Percentiles rank a stretch among this genome's conserved stretches.
phyloP scores from a whole-genome alignment of 2,888 invertebrate genomes.

The Dasypolia templi region DNA sequence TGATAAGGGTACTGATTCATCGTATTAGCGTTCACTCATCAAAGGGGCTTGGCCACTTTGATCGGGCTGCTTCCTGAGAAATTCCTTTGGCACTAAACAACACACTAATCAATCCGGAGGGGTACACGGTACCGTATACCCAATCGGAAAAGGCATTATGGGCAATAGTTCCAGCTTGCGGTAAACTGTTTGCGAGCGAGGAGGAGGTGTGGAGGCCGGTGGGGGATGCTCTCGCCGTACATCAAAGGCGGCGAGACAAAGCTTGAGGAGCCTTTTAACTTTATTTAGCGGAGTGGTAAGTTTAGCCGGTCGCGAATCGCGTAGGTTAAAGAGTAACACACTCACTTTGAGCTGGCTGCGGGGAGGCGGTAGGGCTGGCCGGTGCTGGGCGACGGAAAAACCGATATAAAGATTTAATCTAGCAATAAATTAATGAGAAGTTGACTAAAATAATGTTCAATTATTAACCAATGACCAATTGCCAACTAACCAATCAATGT shows the following conservation, averaged over 20 bases:
- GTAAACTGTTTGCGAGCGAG: slow-evolving; percentile 87
- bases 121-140: slow-evolving; percentile 74
- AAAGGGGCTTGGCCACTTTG: slow-evolving; percentile 80
- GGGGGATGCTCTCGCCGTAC: slow-evolving; percentile 79
- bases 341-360: slow-evolving; percentile 86
- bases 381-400: slow-evolving; percentile 2
- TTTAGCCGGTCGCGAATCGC: slow-evolving; percentile 90
- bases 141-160: slow-evolving; percentile 88
- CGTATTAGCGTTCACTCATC: slow-evolving; percentile 78
- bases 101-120: slow-evolving; percentile 86
- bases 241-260: slow-evolving; percentile 90
- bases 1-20: slow-evolving; percentile 78
- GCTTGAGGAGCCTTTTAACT: slow-evolving; percentile 90
- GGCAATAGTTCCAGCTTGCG: slow-evolving; percentile 89
- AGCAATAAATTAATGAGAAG: background rate
- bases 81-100: slow-evolving; percentile 81
- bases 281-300: slow-evolving; percentile 91
- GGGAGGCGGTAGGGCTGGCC: slow-evolving; percentile 77
- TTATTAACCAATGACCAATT: too few relatives aligned
- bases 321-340: slow-evolving; percentile 91
- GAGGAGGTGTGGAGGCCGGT: slow-evolving; percentile 61
- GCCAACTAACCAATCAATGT: too few relatives aligned
- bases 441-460: too few relatives aligned
- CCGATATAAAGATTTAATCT: background rate
- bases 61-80: slow-evolving; percentile 84